A percentile compares a stretch with the other conserved stretches of the same genome.
phyloP scores from a whole-genome alignment of 2,113 vertebrate species.

The Numenius arquata region DNA sequence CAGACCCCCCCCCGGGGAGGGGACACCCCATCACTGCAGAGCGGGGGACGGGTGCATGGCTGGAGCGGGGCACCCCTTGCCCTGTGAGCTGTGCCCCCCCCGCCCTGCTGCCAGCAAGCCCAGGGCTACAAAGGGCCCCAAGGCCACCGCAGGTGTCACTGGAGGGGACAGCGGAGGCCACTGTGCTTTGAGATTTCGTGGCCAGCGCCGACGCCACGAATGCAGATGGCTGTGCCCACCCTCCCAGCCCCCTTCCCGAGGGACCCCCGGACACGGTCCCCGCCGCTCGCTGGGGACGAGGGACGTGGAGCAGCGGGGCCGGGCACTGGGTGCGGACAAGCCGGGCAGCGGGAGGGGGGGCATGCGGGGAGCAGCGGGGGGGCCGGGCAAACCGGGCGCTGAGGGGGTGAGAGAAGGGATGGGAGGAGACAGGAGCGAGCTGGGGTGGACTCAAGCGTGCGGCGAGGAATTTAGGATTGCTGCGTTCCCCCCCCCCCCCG shows the following conservation, averaged over 20 bases:
- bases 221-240: not conserved
- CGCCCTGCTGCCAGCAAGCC: not conserved
- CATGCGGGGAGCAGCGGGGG: not conserved
- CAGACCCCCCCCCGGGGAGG: not conserved
- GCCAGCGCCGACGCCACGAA: not conserved
- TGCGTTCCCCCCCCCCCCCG: not conserved
- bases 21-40: not conserved
- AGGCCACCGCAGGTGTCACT: not conserved
- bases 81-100: not conserved
- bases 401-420: not conserved
- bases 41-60: not conserved
- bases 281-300: not conserved
- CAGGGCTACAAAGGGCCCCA: not conserved
- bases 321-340: too few relatives aligned
- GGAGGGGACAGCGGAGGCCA: not conserved
- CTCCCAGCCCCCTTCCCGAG: not conserved
- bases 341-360: too few relatives aligned
- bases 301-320: too few relatives aligned
- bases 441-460: not conserved
- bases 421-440: not conserved
- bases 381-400: not conserved
- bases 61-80: not conserved
- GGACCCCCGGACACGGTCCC: not conserved
- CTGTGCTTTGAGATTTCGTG: not conserved
- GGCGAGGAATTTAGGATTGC: slow-evolving; percentile 43